Evolutionary conservation across 2,113 vertebrate species (phyloP).

Genomic region (Agapornis roseicollis): DNA sequence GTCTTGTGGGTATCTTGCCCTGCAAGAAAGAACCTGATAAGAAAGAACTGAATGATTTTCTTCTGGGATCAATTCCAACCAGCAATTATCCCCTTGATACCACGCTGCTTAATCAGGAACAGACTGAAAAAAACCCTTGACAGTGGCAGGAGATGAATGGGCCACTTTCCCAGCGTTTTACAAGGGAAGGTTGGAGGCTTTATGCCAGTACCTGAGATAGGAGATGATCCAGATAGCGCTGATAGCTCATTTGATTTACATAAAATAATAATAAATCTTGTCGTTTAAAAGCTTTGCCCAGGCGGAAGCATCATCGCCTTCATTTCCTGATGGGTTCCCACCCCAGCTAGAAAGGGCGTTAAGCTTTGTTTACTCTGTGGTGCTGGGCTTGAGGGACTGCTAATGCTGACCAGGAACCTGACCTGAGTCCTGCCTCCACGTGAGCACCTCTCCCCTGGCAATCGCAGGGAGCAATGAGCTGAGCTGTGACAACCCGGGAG

Average conservation of each 20-base stretch:
- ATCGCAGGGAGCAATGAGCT: neutral
- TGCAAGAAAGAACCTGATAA: constrained; percentile 55
- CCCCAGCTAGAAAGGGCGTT: neutral
- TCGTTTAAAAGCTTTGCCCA: neutral
- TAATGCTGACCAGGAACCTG: neutral
- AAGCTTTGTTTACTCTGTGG: neutral
- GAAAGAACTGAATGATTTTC: constrained; percentile 58
- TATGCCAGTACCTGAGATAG: constrained; percentile 22
- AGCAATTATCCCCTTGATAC: constrained; percentile 63
- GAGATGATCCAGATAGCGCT: neutral
- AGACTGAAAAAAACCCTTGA: constrained; percentile 32
- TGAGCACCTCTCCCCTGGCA: fast-evolving
- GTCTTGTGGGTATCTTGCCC: constrained; percentile 5
- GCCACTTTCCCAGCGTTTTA: constrained; percentile 7
- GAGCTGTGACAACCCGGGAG: neutral
- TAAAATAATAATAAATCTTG: neutral
- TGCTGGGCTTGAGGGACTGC: neutral
- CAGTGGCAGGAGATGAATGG: constrained; percentile 27
- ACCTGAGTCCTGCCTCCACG: neutral
- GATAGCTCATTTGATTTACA: neutral
- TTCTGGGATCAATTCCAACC: constrained; percentile 59
- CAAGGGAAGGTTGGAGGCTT: neutral
- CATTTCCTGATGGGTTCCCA: neutral
- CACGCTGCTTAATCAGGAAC: constrained; percentile 12
- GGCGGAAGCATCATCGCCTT: neutral